phyloP scores from a whole-genome alignment of 2,113 vertebrate genomes.

The Panthera leo region DNA sequence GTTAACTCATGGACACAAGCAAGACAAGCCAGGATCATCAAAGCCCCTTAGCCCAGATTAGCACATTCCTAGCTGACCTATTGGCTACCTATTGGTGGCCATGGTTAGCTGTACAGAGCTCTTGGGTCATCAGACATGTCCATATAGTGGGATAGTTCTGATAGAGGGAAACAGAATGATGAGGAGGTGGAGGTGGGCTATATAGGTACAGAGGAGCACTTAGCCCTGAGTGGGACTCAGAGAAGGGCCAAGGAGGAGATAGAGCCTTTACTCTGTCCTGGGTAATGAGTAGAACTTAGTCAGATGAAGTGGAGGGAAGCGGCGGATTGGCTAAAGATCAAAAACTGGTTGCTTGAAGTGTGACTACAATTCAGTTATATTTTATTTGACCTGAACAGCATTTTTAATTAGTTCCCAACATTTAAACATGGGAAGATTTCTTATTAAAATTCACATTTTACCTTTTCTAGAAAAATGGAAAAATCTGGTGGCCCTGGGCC shows the following conservation, averaged over 20 bases:
- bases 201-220: background rate
- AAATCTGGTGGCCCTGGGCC: background rate
- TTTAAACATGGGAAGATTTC: conserved; percentile 18
- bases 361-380: background rate
- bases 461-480: background rate
- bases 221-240: background rate
- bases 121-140: background rate
- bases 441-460: conserved; percentile 37
- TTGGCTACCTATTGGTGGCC: background rate
- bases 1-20: background rate
- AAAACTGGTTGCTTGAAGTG: background rate
- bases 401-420: background rate
- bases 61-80: background rate
- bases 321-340: background rate
- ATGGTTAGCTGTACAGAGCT: background rate
- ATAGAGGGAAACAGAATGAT: background rate
- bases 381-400: background rate
- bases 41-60: background rate
- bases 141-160: background rate
- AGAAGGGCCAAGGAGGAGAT: background rate
- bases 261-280: background rate
- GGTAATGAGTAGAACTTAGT: background rate
- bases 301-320: background rate
- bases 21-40: background rate
- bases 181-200: background rate